Conservation (phyloP, 1,140 invertebrate species). For the Atopsyche davidsoni region DNA sequence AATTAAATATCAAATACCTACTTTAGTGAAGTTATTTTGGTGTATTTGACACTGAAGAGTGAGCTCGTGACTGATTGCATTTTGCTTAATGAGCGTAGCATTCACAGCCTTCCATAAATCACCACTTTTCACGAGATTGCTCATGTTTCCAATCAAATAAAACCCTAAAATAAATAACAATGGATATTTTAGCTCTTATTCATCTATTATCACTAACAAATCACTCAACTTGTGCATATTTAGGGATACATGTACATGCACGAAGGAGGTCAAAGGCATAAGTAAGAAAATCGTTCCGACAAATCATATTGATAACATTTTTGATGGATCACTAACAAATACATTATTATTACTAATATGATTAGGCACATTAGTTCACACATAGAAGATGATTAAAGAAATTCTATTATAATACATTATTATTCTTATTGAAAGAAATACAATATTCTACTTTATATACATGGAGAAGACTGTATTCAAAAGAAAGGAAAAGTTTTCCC, state of each 20-base stretch:
- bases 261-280: neutral
- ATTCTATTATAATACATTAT: too few relatives aligned
- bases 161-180: conserved; percentile 46
- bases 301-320: neutral
- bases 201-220: neutral
- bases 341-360: neutral
- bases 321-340: neutral
- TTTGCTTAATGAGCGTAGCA: conserved; percentile 38
- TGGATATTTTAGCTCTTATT: conserved; percentile 38
- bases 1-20: too few relatives aligned
- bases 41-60: conserved; percentile 49
- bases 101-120: conserved; percentile 51
- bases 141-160: conserved; percentile 62
- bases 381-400: too few relatives aligned
- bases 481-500: neutral
- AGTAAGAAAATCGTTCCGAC: neutral
- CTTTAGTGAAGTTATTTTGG: too few relatives aligned
- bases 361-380: too few relatives aligned
- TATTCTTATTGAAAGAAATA: neutral
- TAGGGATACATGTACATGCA: neutral
- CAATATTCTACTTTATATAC: neutral
- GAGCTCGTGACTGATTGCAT: conserved; percentile 41
- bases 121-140: conserved; percentile 47
- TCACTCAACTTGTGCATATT: neutral
- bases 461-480: neutral